Evolutionary conservation across 2,113 vertebrate genomes (phyloP).

Genomic region (Chionomys nivalis): DNA sequence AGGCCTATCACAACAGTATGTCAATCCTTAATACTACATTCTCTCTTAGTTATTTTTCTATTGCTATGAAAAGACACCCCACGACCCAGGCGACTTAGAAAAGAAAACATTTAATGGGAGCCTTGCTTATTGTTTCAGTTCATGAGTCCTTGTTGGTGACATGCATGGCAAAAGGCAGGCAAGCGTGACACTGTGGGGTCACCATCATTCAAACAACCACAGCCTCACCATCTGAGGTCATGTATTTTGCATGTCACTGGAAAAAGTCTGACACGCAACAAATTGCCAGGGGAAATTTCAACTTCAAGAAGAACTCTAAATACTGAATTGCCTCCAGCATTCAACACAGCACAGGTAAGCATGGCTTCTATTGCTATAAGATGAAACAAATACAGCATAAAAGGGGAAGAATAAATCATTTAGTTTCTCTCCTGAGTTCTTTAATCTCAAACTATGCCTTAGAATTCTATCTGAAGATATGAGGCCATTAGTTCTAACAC

Average conservation of each 20-base stretch:
- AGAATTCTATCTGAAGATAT: slow-evolving; percentile 24
- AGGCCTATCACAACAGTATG: background rate
- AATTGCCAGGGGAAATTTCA: background rate
- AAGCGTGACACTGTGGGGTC: background rate
- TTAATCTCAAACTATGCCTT: background rate
- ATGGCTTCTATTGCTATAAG: background rate
- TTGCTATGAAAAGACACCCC: background rate
- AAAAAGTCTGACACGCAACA: background rate
- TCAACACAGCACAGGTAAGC: background rate
- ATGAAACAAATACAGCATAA: background rate
- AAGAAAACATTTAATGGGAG: background rate
- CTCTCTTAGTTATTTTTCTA: too few relatives aligned
- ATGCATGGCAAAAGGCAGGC: too few relatives aligned
- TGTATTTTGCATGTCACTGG: background rate
- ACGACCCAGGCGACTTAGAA: background rate
- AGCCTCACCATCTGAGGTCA: background rate
- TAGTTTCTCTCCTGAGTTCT: background rate
- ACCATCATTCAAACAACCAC: background rate
- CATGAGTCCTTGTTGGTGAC: background rate
- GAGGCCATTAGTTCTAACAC: background rate
- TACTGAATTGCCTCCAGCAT: background rate
- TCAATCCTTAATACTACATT: background rate
- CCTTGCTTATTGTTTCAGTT: background rate
- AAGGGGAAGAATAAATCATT: background rate
- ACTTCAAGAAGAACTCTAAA: background rate